Conservation (phyloP, 2,113 vertebrate species). For the Nothoprocta pentlandii region DNA sequence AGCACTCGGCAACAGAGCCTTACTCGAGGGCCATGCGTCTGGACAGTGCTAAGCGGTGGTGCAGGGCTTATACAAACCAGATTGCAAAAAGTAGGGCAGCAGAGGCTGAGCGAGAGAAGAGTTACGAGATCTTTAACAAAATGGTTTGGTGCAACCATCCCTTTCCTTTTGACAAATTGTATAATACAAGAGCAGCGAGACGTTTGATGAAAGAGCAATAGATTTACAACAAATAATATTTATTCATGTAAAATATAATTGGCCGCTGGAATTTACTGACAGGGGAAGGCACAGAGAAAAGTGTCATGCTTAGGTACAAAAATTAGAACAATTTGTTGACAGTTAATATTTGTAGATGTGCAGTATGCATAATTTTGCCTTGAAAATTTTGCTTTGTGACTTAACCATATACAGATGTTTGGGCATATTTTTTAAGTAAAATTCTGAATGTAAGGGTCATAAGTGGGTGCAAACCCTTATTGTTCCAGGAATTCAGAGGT, state of each 20-base stretch:
- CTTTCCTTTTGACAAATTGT: not conserved
- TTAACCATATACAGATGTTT: constrained; percentile 9
- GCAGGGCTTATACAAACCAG: not conserved
- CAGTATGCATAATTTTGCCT: not conserved
- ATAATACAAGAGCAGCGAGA: constrained; percentile 43
- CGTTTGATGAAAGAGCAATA: not conserved
- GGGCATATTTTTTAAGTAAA: not conserved
- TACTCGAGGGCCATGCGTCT: not conserved
- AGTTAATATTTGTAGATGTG: not conserved
- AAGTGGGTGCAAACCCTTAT: not conserved
- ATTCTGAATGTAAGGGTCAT: not conserved
- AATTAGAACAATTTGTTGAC: not conserved
- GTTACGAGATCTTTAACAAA: not conserved
- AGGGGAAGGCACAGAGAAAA: not conserved
- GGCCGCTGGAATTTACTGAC: not conserved
- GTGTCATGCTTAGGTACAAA: not conserved
- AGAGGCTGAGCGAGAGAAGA: not conserved
- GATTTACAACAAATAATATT: not conserved
- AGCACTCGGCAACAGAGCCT: not conserved
- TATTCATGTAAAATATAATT: not conserved
- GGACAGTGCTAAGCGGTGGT: not conserved
- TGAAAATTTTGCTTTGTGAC: not conserved
- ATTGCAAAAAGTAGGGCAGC: not conserved
- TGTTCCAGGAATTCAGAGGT: constrained; percentile 10
- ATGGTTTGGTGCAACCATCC: not conserved